Evolutionary conservation across 2,888 invertebrate species (phyloP), one percentile per base, ranked within the genome.

Genomic region (Acrobasis repandana): DNA sequence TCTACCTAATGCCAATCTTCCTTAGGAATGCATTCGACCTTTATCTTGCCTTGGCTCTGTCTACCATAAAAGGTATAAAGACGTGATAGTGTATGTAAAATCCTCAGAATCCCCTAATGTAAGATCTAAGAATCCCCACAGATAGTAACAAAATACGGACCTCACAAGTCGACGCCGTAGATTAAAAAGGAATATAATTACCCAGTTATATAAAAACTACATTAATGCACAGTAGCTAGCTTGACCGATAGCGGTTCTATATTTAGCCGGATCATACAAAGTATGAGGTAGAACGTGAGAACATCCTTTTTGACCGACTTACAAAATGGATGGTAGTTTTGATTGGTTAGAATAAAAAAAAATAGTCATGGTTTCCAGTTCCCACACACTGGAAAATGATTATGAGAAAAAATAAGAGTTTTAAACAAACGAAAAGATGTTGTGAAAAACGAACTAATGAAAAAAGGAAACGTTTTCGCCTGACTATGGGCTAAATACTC

Each of bases 111-210:
- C 28, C 4, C 4, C 4, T 28, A 28, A 28, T 6, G 28, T 28
- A 5, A 28, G 28, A 28, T 5, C 20, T 28, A 2, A 28, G 50
- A 50, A 28, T 11, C 14, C 28, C 10, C 18, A 11, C 20, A 20
- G 49, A 54, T 38, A 20, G 28, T 62, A 58, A 48, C 33, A 51
- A 47, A 57, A 11, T 33, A 16, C 68, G 46, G 83, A 75, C 86
- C 87, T 75, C 89, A 86, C 88, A 82, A 81, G 67, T 72, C 66
- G 85, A 82, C 81, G 67, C 72, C 66, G 85, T 77, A 85, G 82
- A 88, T 87, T 88, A 86, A 81, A 86, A 86, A 80, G 82, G 80
- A 79, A 85, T 88, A 85, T 88, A 88, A 88, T 87, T 85, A 86
- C 78, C 72, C 68, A 65, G 61, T 20, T 65, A 64, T 60, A 79